Conservation (phyloP, 2,113 vertebrate species). For the Oplegnathus fasciatus region DNA sequence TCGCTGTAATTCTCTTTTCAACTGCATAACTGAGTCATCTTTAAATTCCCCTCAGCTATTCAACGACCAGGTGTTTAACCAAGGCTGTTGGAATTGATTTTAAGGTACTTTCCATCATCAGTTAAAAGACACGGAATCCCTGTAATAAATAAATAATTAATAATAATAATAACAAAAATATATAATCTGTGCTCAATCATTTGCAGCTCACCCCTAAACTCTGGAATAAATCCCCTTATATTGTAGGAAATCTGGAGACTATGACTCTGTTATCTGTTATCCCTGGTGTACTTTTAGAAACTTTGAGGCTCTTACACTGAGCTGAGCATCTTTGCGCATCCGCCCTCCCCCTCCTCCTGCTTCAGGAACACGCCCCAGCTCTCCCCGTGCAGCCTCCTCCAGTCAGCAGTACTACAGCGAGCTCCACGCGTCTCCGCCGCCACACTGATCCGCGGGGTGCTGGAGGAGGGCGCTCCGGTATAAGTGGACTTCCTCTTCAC, state of each 20-base stretch:
- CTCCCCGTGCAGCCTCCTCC: slow-evolving; percentile 34
- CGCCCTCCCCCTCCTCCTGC: slow-evolving; percentile 33
- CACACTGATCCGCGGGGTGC: slow-evolving; percentile 19
- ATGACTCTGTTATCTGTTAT: background rate
- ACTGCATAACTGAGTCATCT: background rate
- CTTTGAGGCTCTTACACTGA: slow-evolving; percentile 37
- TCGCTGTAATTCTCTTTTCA: background rate
- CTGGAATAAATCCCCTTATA: background rate
- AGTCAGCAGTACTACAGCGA: slow-evolving; percentile 16
- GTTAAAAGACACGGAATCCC: background rate
- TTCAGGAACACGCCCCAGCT: slow-evolving; percentile 69
- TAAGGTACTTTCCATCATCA: background rate
- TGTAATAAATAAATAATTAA: background rate
- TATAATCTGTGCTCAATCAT: background rate
- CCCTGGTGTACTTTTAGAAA: background rate
- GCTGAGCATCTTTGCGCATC: slow-evolving; percentile 54
- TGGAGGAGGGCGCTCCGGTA: slow-evolving; percentile 3
- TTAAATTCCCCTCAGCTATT: background rate
- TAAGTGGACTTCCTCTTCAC: slow-evolving; percentile 13
- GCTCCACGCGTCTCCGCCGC: slow-evolving; percentile 9
- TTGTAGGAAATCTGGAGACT: background rate
- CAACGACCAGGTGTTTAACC: background rate
- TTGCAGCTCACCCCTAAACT: background rate
- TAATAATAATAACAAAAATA: background rate
- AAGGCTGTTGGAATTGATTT: background rate